Conservation (phyloP, 2,797 vertebrate genomes). For the Takifugu rubripes region DNA sequence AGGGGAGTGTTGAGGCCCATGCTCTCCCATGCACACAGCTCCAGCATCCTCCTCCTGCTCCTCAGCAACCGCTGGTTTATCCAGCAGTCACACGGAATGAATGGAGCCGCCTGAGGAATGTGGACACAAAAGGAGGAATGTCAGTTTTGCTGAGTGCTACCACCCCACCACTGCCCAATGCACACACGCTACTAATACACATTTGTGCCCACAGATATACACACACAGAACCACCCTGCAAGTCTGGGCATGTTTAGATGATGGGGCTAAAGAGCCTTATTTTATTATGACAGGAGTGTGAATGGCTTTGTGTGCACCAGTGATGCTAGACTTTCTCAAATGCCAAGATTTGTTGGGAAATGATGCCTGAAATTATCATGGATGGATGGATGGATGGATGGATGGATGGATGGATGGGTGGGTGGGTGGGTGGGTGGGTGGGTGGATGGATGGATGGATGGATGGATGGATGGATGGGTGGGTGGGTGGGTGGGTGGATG, state of each 20-base stretch:
- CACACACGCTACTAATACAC: slow-evolving; percentile 3
- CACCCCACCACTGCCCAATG: slow-evolving; percentile 39
- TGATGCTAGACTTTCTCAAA: slow-evolving; percentile 3
- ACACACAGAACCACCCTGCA: slow-evolving; percentile 48
- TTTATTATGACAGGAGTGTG: slow-evolving; percentile 30
- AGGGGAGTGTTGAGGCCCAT: slow-evolving; percentile 67
- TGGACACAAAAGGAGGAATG: slow-evolving; percentile 81
- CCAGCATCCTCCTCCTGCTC: slow-evolving; percentile 65
- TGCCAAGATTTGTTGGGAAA: not conserved
- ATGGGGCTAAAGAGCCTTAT: slow-evolving; percentile 43
- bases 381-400: too few relatives aligned
- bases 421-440: too few relatives aligned
- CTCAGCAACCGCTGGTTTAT: slow-evolving; percentile 62
- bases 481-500: too few relatives aligned
- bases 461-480: too few relatives aligned
- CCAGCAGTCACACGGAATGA: slow-evolving; percentile 73
- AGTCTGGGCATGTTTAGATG: slow-evolving; percentile 67
- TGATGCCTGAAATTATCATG: too few relatives aligned
- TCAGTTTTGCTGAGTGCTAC: slow-evolving; percentile 70
- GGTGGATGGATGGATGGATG: too few relatives aligned
- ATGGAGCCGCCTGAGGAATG: slow-evolving; percentile 78
- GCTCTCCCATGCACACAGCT: slow-evolving; percentile 66
- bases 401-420: too few relatives aligned
- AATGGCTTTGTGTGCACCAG: slow-evolving; percentile 8
- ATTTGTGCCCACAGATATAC: slow-evolving; percentile 7